Evolutionary conservation across 2,113 vertebrate species (phyloP), one percentile per base, ranked within the genome.

Genomic region (Ctenodactylus gundi): DNA sequence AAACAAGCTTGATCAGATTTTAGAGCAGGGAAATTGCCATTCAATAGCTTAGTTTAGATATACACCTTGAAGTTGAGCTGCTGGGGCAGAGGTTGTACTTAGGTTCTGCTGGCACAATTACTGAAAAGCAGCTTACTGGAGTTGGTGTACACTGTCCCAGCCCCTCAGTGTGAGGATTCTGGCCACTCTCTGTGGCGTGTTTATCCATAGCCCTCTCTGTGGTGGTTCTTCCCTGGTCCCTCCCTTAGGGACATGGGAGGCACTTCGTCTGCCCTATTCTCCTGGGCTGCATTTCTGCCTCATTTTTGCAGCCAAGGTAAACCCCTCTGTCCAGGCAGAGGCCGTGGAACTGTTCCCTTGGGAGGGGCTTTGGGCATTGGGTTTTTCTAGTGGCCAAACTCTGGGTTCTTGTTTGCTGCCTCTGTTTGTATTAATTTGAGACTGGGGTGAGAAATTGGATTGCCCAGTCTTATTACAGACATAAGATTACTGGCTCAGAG

Each of bases 61-160:
- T 46, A 5, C 14, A 36, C n/a, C 78, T 27, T 17, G 25, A 46
- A 21, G 39, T 13, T 6, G 72, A 46, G 2, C 4, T 34, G 20
- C 44, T 5, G 25, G 53, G 67, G 18, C 20, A 8, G 3, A 1
- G 51, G 10, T 5, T 1, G 1, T 9, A 12, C 39, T 1, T 2
- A 2, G 11, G 10, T 34, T 39, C 77, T 4, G 0, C 62, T 1
- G 0, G 36, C 5, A 0, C 7, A 3, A 20, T n/a, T 31, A 9
- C 17, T n/a, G 83, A 23, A 29, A 31, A 1, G 36, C 7, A 9
- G 20, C 34, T 49, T 67, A 23, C 65, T 12, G 7, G 53, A 49
- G 3, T 6, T 11, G 8, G 7, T 1, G 15, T 7, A 7, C 6
- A 0, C 13, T 1, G n/a, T 12, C 41, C 9, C 0, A 29, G 70